phyloP scores from a whole-genome alignment of 2,888 invertebrate species.

The Trypoxylon attenuatum region DNA sequence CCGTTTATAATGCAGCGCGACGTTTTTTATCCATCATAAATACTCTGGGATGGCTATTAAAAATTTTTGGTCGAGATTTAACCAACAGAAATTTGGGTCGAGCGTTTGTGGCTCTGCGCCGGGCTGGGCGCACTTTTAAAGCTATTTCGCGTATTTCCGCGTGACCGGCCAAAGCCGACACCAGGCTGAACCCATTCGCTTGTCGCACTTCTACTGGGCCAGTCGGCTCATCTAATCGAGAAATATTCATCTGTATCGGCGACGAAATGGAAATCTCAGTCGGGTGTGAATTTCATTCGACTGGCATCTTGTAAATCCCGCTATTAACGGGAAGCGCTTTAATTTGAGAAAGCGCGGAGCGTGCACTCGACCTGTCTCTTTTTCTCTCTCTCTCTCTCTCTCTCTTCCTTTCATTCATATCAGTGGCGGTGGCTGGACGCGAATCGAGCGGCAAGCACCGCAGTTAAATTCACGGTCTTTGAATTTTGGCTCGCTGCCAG shows the following conservation, averaged over 20 bases:
- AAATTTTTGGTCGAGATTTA: no score
- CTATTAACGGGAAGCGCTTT: constrained; percentile 40
- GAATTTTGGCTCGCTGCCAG: constrained; percentile 44
- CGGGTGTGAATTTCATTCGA: constrained; percentile 14
- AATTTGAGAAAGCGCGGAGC: constrained; percentile 21
- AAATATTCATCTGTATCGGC: background rate
- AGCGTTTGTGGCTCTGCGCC: no score
- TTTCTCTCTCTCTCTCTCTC: no score
- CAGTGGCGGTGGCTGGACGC: background rate
- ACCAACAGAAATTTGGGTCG: no score
- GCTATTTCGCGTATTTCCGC: background rate
- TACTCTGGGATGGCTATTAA: no score
- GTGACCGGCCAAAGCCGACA: no score
- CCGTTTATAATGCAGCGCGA: constrained; percentile 8
- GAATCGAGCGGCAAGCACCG: constrained; percentile 19
- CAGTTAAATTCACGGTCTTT: constrained; percentile 38
- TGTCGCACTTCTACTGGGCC: background rate
- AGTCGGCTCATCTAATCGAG: constrained; percentile 2
- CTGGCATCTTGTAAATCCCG: constrained; percentile 35
- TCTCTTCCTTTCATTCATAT: constrained; percentile 38
- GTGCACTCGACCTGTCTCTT: constrained; percentile 6
- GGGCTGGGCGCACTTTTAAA: background rate
- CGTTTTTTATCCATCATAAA: no score
- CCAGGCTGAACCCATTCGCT: no score
- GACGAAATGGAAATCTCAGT: constrained; percentile 10